Base-by-base conservation (phyloP, 1,140 invertebrate genomes). In the Rhopalosiphum padi region DNA sequence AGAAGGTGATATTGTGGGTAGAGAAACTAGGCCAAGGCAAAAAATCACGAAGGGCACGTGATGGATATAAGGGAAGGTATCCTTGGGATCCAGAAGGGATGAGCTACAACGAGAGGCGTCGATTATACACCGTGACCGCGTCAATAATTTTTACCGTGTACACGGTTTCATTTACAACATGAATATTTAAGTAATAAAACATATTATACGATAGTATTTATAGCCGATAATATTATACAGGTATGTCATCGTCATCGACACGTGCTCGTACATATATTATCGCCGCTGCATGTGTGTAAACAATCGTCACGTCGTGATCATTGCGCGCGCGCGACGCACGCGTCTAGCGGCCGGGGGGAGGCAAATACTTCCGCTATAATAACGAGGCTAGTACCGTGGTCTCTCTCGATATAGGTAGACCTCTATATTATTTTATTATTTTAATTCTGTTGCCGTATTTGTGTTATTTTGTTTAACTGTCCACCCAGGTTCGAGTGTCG, bases 261-360 rank as follows among this genome's bases (percentile, higher is more conserved):
- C 83, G 35, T 85, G 83, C 83, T 37, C 22, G 37, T 15, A 37
- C 83, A 85, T 85, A 23, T 18, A 68, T 68, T 35, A 77, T 77
- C 60, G 60, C 15, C 30, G 60, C 60, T n/a, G n/a, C n/a, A 41
- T 85, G 35, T 85, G 41, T 85, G 83, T 85, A 85, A 85, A 85
- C 83, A 85, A 85, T 85, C 83, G 83, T 85, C 83, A 85, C 83
- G 83, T 85, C 23, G 37, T 18, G 83, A 43, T 85, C 2, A 85
- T 85, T 41, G 83, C 37, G 83, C 37, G 37, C 83, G 83, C 83
- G 83, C 83, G 37, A 37, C 82, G 22, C 82, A 9, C 35, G 9
- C 23, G 83, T 85, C 23, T 43, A 23, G 37, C 35, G n/a, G n/a
- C n/a, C n/a, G 23, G 60, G 83, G 83, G 83, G 22, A 41, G 83